phyloP scores from a whole-genome alignment of 1,140 invertebrate species.

The Solenopsis fugax region DNA sequence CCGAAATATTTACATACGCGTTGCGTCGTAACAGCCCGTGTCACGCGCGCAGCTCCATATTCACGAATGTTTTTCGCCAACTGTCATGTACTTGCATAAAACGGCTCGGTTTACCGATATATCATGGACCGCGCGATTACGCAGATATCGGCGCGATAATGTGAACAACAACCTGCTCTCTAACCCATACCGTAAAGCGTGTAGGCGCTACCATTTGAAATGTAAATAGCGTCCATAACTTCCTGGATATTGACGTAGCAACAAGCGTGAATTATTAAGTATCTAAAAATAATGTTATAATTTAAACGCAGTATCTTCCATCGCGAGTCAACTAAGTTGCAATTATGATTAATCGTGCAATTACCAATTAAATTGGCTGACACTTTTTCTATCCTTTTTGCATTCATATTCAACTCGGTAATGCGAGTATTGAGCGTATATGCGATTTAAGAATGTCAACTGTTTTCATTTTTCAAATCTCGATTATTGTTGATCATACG shows the following conservation, averaged over 20 bases:
- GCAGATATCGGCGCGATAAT: slow-evolving; percentile 43
- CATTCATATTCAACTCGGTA: background rate
- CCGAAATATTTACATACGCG: slow-evolving; percentile 46
- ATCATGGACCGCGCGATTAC: slow-evolving; percentile 50
- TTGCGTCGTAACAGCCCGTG: background rate
- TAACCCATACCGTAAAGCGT: slow-evolving; percentile 27
- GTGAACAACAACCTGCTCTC: slow-evolving; percentile 23
- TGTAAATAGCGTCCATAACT: slow-evolving; percentile 49
- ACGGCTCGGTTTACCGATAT: slow-evolving; percentile 24
- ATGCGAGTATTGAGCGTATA: background rate
- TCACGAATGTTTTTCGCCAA: slow-evolving; percentile 46
- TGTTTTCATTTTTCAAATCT: background rate
- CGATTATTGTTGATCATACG: background rate
- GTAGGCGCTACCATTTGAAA: slow-evolving; percentile 55
- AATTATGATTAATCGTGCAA: slow-evolving; percentile 18
- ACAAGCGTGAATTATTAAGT: slow-evolving; percentile 30
- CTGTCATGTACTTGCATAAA: slow-evolving; percentile 46
- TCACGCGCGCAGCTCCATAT: slow-evolving; percentile 14
- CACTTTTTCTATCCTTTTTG: background rate
- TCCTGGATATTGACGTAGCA: slow-evolving; percentile 45
- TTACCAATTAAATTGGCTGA: slow-evolving; percentile 19
- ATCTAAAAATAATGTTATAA: slow-evolving; percentile 32
- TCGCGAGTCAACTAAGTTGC: background rate
- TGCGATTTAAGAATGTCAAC: background rate
- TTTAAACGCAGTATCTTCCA: background rate